Evolutionary conservation across 2,797 vertebrate species (phyloP), one percentile per base, ranked within the genome.

Genomic region (Microchirus variegatus): DNA sequence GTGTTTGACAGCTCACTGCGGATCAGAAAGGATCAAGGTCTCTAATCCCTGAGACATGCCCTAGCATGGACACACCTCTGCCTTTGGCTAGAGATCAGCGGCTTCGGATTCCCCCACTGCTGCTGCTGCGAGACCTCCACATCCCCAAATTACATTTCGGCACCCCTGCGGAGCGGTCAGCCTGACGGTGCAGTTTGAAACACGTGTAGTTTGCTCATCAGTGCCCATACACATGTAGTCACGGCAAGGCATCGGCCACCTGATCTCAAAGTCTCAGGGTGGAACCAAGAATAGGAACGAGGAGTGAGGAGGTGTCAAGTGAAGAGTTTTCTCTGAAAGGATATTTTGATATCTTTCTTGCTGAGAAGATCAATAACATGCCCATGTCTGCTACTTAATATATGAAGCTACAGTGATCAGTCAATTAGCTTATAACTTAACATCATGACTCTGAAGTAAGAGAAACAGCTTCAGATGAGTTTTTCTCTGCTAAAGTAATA

Each of bases 1-100:
- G 71, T 71, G 65, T 86, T 77, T 85, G 82, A 78, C 86, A 76
- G 77, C 79, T 78, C 41, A 19, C 70, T 55, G 63, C 15, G 36
- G 81, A 83, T 89, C 86, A 79, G 72, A 53, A 67, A 60, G 85
- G 87, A 89, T 89, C 84, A 88, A 84, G 77, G 82, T 77, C 70
- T 73, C 63, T 90, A 89, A 90, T 91, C 87, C 85, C 66, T 48
- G 19, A 86, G 80, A 84, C 68, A 55, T 79, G 81, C 65, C 78
- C 72, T 40, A 56, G 69, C 75, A 76, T 3, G 73, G 80, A 79
- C 84, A 83, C 85, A 87, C 77, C 88, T 86, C 76, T 65, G 71
- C 85, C 70, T 86, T 67, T 72, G 67, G 81, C 72, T 65, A 63
- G 45, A 73, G 67, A 75, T 67, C 73, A 61, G 66, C 53, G 60